Percentiles rank a stretch among this genome's conserved stretches.
phyloP scores from a whole-genome alignment of 2,888 invertebrate genomes.

The Aphelenchoides bicaudatus region DNA sequence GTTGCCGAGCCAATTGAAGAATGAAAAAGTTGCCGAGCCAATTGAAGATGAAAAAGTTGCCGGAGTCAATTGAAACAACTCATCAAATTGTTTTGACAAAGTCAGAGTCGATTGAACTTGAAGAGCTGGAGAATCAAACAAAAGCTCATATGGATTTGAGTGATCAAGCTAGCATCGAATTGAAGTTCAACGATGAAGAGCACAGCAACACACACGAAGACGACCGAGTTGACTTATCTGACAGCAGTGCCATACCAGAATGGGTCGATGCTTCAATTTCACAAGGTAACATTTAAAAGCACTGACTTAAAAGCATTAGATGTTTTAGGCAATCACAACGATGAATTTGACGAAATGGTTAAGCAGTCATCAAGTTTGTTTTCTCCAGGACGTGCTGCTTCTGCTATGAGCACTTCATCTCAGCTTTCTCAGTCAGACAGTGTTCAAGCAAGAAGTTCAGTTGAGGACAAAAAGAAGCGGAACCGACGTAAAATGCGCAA shows the following conservation, averaged over 20 bases:
- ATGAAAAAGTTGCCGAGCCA: too few relatives aligned
- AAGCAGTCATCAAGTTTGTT: constrained; percentile 19
- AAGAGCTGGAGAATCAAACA: too few relatives aligned
- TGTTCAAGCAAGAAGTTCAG: neutral
- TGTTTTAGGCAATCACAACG: constrained; percentile 17
- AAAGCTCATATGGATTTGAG: too few relatives aligned
- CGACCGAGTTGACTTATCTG: neutral
- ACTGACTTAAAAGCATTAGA: neutral
- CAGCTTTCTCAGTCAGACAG: constrained; percentile 9
- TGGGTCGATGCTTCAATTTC: constrained; percentile 17
- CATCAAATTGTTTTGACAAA: too few relatives aligned
- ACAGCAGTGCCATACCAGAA: constrained; percentile 12
- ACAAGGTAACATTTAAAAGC: constrained; percentile 2
- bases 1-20: too few relatives aligned
- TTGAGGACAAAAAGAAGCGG: constrained; percentile 1
- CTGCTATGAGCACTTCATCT: neutral
- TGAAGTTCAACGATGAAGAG: too few relatives aligned
- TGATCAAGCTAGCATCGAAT: too few relatives aligned
- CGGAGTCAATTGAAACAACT: too few relatives aligned
- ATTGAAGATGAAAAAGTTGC: too few relatives aligned
- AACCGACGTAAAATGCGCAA: neutral
- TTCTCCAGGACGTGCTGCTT: neutral
- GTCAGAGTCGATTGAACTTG: too few relatives aligned
- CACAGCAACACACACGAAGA: too few relatives aligned
- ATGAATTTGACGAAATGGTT: constrained; percentile 23